These are phyloP conservation scores for Hyperoplus lanceolatus DNA, from an alignment of 2,797 vertebrate genomes.

Conservation along the genomic window DNA sequence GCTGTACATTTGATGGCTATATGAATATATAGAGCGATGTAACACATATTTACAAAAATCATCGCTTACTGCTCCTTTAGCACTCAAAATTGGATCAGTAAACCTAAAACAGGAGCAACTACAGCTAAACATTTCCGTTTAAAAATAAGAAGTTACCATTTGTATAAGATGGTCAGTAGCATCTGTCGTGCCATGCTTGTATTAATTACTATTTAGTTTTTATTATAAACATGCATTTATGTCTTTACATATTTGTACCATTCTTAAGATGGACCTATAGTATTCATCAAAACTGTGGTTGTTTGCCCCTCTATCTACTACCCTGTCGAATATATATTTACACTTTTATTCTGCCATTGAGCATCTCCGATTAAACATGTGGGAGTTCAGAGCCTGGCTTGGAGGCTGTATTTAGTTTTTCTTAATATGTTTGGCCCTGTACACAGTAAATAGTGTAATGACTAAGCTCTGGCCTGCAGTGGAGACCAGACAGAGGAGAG, in stretches of 20 bases:
- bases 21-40: too few species aligned
- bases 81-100: too few species aligned
- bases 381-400: constrained; percentile 4
- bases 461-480: constrained; percentile 41
- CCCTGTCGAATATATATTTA: not conserved
- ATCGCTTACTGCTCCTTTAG: too few species aligned
- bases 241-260: not conserved
- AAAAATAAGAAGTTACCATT: not conserved
- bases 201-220: not conserved
- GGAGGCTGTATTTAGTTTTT: constrained; percentile 30
- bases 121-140: not conserved
- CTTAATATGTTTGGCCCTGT: constrained; percentile 33
- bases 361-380: constrained; percentile 30
- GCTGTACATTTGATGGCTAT: too few species aligned
- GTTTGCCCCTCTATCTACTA: too few species aligned
- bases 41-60: too few species aligned
- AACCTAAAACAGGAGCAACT: not conserved
- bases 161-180: not conserved
- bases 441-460: constrained; percentile 51
- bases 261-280: not conserved
- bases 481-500: constrained; percentile 30
- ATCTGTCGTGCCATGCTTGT: not conserved
- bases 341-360: not conserved
- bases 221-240: not conserved
- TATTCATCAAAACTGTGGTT: not conserved